These are phyloP conservation scores for Halocynthia roretzi DNA, from an alignment of 23 tunicate species.

Conservation along the genomic window DNA sequence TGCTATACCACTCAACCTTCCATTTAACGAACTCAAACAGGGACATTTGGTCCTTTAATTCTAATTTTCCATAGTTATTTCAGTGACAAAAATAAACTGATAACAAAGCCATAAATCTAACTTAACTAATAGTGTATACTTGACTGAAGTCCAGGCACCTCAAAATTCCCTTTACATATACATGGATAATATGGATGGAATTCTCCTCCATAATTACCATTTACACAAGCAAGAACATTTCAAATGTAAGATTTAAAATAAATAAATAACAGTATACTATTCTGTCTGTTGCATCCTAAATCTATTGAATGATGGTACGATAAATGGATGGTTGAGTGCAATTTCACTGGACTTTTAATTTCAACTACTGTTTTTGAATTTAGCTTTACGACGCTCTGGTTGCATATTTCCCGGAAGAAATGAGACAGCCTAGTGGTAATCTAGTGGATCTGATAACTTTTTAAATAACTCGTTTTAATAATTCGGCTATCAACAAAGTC, in stretches of 20 bases:
- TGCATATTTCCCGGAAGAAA: slow-evolving; percentile 53
- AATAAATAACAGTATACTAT: too few relatives aligned
- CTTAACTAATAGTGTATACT: too few relatives aligned
- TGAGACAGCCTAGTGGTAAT: slow-evolving; percentile 64
- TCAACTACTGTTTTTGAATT: not conserved
- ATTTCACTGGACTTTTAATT: not conserved
- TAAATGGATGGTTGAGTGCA: too few relatives aligned
- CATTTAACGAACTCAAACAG: not conserved
- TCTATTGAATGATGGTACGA: too few relatives aligned
- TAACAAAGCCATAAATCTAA: not conserved
- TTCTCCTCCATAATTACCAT: too few relatives aligned
- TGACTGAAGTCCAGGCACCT: too few relatives aligned
- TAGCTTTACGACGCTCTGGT: slow-evolving; percentile 54
- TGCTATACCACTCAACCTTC: not conserved
- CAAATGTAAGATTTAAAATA: too few relatives aligned
- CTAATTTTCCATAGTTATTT: not conserved
- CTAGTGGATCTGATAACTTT: slow-evolving; percentile 44
- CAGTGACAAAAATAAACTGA: not conserved
- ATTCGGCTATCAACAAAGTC: too few relatives aligned
- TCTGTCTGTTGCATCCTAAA: too few relatives aligned
- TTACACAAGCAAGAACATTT: too few relatives aligned
- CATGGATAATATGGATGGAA: too few relatives aligned
- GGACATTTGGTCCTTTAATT: not conserved
- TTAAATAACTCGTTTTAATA: not conserved
- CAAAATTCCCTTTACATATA: too few relatives aligned